Base-by-base conservation (phyloP, 1,140 invertebrate genomes). In the Drosophila repleta region DNA sequence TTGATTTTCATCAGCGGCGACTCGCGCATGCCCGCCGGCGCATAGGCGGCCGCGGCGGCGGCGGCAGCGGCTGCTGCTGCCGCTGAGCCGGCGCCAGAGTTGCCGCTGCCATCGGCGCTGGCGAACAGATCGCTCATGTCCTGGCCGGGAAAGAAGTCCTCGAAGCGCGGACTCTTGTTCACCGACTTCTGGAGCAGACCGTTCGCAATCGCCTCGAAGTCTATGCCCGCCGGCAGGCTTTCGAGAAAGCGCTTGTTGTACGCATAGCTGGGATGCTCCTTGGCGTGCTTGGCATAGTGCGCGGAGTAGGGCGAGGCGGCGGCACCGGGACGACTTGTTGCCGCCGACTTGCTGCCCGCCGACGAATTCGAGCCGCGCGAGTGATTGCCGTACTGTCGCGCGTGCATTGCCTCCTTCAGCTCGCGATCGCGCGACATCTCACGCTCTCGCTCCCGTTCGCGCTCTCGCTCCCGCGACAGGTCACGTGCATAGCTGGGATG, bases 41-140 rank as follows among this genome's bases (percentile, higher is more conserved):
- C 79, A 58, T 89, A 89, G 5, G 83, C 76, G 0, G 83, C 76
- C 0, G 78, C 84, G 0, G 79, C 70, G 8, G 74, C 76, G 0
- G 79, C 84, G 0, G 84, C 83, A 7, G 82, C 80, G 0, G 84
- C 84, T 0, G 79, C 72, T 5, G 73, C 45, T 0, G 60, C 46
- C 17, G 48, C 51, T 3, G 94, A 93, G 37, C 94, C 94, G 3
- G 95, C 94, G 77, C 94, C 95, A 41, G 94, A 24, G 2, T 52
- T 45, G 18, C 26, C 48, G 10, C 39, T 93, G 15, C 94, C 93
- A 37, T 94, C 94, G 6, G 95, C 94, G 78, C 94, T 95, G 48
- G 94, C 94, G 63, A 95, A 93, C 82, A 95, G 84, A 74, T 94
- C 92, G 78, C 94, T 93, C 91, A 95, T 93, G 67, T 93, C 93